A percentile compares a stretch with the other conserved stretches of the same genome.
These are phyloP conservation scores for Zygaena filipendulae DNA, from an alignment of 2,888 invertebrate species.

Conservation along the genomic window DNA sequence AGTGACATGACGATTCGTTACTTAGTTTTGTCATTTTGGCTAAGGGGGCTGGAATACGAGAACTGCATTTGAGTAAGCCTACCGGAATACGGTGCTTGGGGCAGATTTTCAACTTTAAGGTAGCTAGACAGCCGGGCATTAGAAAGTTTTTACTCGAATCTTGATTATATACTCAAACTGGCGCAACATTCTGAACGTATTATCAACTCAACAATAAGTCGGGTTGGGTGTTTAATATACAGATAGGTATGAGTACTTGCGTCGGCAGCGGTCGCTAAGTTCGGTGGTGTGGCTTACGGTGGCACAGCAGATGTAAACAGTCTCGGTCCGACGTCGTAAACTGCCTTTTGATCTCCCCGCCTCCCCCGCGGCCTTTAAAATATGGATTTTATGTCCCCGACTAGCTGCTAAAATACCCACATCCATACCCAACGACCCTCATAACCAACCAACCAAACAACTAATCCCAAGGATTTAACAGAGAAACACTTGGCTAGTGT, in stretches of 20 bases:
- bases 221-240: conserved; percentile 27
- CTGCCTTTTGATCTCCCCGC: conserved; percentile 60
- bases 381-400: conserved; percentile 62
- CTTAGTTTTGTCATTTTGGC: no score
- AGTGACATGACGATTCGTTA: no score
- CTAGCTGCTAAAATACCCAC: conserved; percentile 59
- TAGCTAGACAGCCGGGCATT: no score
- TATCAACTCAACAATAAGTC: no score
- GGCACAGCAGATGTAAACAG: conserved; percentile 66
- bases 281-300: conserved; percentile 47
- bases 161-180: no score
- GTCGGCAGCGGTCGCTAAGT: conserved; percentile 57
- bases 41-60: no score
- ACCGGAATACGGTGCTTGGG: no score
- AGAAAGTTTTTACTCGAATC: no score
- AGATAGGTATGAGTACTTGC: conserved; percentile 26
- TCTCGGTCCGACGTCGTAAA: conserved; percentile 61
- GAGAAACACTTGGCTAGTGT: no score
- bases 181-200: no score
- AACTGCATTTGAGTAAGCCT: no score
- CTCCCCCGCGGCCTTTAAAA: conserved; percentile 47
- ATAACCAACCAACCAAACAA: conserved; percentile 29
- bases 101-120: no score
- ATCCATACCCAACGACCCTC: conserved; percentile 50
- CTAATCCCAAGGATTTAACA: conserved; percentile 16